Evolutionary conservation across 2,888 invertebrate species (phyloP).

Genomic region (Osedax fenrisi): DNA sequence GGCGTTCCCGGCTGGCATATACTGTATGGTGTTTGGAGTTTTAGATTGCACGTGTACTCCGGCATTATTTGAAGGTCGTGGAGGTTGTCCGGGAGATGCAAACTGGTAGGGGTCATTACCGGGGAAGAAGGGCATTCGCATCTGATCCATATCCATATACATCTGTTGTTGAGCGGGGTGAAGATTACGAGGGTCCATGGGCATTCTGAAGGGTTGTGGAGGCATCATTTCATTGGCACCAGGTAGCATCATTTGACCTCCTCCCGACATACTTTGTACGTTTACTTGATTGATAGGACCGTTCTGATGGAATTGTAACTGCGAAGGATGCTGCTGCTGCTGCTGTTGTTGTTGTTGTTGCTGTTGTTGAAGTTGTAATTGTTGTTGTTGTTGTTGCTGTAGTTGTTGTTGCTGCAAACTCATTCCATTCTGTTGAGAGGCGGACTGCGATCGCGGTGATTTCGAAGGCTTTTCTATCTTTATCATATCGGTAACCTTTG

Average conservation of each 20-base stretch:
- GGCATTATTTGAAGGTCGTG: conserved; percentile 53
- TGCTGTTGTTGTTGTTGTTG: conserved; percentile 33
- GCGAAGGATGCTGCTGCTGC: background rate
- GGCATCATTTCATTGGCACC: background rate
- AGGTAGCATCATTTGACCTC: background rate
- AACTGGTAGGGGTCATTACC: background rate
- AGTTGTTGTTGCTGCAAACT: background rate
- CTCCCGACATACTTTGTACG: background rate
- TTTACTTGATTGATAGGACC: background rate
- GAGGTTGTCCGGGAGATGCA: background rate
- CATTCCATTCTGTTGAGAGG: background rate
- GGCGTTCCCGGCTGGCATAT: conserved; percentile 77
- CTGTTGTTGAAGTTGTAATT: conserved; percentile 32
- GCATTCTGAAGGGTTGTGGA: conserved; percentile 12
- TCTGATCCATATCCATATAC: background rate
- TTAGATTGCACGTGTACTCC: conserved; percentile 83
- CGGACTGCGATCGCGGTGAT: background rate
- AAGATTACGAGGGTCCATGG: background rate
- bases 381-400: conserved; percentile 22
- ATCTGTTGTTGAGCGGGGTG: background rate
- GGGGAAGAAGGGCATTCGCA: background rate
- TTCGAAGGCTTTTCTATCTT: background rate
- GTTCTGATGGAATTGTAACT: background rate
- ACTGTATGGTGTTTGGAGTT: conserved; percentile 93
- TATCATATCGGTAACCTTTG: background rate